These are phyloP conservation scores for Turdus rufiventris DNA, from an alignment of 2,113 vertebrate genomes.

Conservation along the genomic window DNA sequence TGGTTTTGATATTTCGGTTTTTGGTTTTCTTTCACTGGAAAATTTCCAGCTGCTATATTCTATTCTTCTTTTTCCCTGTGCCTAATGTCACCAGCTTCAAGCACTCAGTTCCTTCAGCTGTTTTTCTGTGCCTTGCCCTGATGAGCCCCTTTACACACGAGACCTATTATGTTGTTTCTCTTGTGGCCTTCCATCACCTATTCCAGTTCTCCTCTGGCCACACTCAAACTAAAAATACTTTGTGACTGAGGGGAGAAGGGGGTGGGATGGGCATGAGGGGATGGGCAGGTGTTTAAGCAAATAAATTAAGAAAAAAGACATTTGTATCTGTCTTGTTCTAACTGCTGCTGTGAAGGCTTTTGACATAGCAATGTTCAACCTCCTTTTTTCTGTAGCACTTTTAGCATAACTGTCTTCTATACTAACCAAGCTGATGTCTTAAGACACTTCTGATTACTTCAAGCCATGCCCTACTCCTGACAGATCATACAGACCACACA, in stretches of 20 bases:
- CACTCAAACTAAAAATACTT: background rate
- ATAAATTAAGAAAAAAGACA: background rate
- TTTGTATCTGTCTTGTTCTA: background rate
- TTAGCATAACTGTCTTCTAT: background rate
- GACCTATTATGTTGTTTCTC: background rate
- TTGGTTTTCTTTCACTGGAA: background rate
- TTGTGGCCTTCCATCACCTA: background rate
- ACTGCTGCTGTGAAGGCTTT: background rate
- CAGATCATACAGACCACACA: background rate
- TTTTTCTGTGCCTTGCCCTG: background rate
- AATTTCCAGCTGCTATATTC: background rate
- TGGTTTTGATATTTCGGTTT: background rate
- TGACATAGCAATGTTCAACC: background rate
- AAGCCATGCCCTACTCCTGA: background rate
- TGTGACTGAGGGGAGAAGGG: background rate
- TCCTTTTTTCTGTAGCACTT: background rate
- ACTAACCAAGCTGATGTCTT: background rate
- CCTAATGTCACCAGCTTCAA: background rate
- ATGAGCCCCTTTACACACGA: background rate
- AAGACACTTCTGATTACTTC: background rate
- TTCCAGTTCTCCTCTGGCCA: background rate
- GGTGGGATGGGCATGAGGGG: accelerated
- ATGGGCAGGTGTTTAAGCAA: background rate
- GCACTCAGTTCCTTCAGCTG: background rate
- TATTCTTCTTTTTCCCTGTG: background rate